These are phyloP conservation scores for Agrotis segetum DNA, from an alignment of 2,888 invertebrate genomes.

Conservation along the genomic window DNA sequence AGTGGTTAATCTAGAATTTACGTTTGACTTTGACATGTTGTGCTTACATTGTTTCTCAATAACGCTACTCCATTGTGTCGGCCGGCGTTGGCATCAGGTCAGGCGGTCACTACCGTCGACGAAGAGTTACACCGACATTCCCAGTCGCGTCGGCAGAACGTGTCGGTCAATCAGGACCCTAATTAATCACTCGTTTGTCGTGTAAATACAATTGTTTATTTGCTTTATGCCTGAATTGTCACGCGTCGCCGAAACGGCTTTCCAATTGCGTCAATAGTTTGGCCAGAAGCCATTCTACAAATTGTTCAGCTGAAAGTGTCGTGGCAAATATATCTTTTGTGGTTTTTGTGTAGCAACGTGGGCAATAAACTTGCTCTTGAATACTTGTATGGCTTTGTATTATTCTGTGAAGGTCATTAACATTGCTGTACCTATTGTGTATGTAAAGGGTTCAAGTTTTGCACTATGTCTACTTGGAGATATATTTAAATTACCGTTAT, in stretches of 20 bases:
- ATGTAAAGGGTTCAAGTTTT: neutral
- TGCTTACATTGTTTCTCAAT: conserved; percentile 32
- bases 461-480: neutral
- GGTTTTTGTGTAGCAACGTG: conserved; percentile 31
- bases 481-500: neutral
- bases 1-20: conserved; percentile 21
- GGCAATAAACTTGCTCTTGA: conserved; percentile 25
- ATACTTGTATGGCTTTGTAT: conserved; percentile 26
- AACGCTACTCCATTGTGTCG: conserved; percentile 35
- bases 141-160: conserved; percentile 28
- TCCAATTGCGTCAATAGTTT: conserved; percentile 77
- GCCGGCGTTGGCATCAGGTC: conserved; percentile 55
- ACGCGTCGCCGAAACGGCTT: conserved; percentile 52
- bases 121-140: conserved; percentile 39
- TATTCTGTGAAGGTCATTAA: conserved; percentile 20
- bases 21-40: conserved; percentile 34
- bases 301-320: conserved; percentile 43
- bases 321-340: conserved; percentile 37
- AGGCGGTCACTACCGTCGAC: conserved; percentile 34
- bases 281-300: conserved; percentile 74
- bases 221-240: conserved; percentile 47
- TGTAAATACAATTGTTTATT: conserved; percentile 65
- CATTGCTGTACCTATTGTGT: neutral
- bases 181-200: conserved; percentile 54
- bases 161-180: conserved; percentile 61